Evolutionary conservation across 64 coral and sea anemone species (phyloP).

Genomic region (Montipora efflorescens): DNA sequence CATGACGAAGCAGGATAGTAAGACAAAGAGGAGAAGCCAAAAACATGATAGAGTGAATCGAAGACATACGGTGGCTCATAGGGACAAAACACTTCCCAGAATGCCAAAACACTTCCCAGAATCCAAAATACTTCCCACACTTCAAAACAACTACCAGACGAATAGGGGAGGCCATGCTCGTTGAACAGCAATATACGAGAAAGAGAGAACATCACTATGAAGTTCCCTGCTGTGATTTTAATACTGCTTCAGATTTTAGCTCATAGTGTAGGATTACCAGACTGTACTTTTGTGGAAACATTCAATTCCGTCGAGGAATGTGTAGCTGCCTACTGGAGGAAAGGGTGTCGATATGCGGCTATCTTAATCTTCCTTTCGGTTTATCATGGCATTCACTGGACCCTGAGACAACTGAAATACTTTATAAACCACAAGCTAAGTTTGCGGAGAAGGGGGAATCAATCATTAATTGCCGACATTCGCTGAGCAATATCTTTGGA

Average conservation of each 20-base stretch:
- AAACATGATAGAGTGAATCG: too few relatives aligned
- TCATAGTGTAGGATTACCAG: not conserved
- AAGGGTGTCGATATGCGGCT: not conserved
- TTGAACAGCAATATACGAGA: too few relatives aligned
- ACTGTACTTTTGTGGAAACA: not conserved
- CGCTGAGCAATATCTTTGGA: not conserved
- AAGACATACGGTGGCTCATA: too few relatives aligned
- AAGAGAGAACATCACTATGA: not conserved
- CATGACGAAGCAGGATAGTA: too few relatives aligned
- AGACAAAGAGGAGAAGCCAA: too few relatives aligned
- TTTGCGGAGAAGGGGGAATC: not conserved
- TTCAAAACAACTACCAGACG: too few relatives aligned
- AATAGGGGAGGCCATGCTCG: too few relatives aligned
- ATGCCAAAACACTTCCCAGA: too few relatives aligned
- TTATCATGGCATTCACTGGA: slow-evolving; percentile 2
- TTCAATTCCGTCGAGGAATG: slow-evolving; percentile 11
- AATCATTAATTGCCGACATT: slow-evolving; percentile 1
- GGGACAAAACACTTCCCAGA: too few relatives aligned
- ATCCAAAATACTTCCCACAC: too few relatives aligned
- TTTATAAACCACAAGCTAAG: not conserved
- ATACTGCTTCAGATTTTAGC: not conserved
- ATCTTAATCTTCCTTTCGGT: slow-evolving; percentile 11
- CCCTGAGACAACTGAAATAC: slow-evolving; percentile 1
- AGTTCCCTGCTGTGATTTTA: not conserved
- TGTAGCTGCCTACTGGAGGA: not conserved